Evolutionary conservation across 2,797 vertebrate species (phyloP).

Genomic region (Notamacropus eugenii): DNA sequence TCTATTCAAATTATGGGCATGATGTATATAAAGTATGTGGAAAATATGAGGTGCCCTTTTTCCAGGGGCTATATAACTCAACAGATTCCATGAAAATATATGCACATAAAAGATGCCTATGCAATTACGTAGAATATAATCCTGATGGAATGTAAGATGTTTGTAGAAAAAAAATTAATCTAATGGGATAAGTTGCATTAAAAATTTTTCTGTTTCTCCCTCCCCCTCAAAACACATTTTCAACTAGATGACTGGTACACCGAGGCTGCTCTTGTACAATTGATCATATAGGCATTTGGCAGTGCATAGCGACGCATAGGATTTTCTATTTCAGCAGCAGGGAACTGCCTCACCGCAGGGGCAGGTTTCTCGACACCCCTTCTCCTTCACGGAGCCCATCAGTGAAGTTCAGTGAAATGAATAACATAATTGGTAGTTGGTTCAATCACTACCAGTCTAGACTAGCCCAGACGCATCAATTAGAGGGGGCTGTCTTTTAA

Average conservation of each 20-base stretch:
- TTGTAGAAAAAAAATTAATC: slow-evolving; percentile 40
- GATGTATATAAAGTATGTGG: slow-evolving; percentile 43
- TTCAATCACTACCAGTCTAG: slow-evolving; percentile 84
- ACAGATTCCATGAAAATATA: slow-evolving; percentile 39
- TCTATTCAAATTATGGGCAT: slow-evolving; percentile 50
- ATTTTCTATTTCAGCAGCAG: slow-evolving; percentile 67
- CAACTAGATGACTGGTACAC: slow-evolving; percentile 45
- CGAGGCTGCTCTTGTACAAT: slow-evolving; percentile 46
- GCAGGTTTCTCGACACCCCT: slow-evolving; percentile 76
- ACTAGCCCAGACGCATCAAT: slow-evolving; percentile 86
- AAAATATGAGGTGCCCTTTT: slow-evolving; percentile 51
- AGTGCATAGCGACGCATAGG: slow-evolving; percentile 37
- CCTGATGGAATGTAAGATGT: slow-evolving; percentile 57
- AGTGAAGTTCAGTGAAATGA: slow-evolving; percentile 84
- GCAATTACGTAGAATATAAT: slow-evolving; percentile 36
- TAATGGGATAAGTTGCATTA: slow-evolving; percentile 50
- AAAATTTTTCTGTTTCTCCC: slow-evolving; percentile 18
- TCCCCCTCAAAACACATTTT: slow-evolving; percentile 37
- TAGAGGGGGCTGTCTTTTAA: slow-evolving; percentile 79
- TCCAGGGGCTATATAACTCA: slow-evolving; percentile 41
- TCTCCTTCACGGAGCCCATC: slow-evolving; percentile 79
- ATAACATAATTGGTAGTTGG: slow-evolving; percentile 83
- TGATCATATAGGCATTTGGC: slow-evolving; percentile 54
- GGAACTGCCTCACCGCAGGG: slow-evolving; percentile 61
- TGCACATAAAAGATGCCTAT: slow-evolving; percentile 12